Conservation (phyloP, 2,797 vertebrate genomes). For the Triplophysa yarkandensis region DNA sequence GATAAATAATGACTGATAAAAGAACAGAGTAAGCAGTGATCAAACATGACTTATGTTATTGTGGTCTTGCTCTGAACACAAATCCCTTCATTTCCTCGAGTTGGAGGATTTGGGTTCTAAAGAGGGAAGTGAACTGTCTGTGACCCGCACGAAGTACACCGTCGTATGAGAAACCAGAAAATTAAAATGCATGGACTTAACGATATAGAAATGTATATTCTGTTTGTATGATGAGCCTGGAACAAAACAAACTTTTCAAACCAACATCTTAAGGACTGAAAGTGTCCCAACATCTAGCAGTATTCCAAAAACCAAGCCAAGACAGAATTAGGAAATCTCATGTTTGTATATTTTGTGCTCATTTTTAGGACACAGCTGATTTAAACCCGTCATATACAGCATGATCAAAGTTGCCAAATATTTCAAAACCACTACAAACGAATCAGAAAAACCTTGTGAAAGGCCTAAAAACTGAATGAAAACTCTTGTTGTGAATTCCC, state of each 20-base stretch:
- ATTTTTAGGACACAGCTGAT: not conserved
- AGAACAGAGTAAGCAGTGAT: not conserved
- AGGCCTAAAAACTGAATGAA: no score
- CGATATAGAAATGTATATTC: not conserved
- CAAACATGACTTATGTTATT: not conserved
- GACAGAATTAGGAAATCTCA: not conserved
- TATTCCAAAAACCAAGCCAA: not conserved
- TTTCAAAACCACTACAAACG: not conserved
- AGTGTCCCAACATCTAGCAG: no score
- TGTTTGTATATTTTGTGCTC: not conserved
- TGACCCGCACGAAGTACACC: not conserved
- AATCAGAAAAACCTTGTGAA: no score
- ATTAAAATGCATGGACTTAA: not conserved
- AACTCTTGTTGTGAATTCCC: no score
- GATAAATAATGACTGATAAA: not conserved
- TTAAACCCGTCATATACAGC: not conserved
- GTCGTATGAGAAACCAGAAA: constrained; percentile 9
- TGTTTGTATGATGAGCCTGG: not conserved
- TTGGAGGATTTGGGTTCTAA: not conserved
- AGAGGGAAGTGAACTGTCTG: constrained; percentile 24
- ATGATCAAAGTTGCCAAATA: not conserved
- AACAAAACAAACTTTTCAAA: not conserved
- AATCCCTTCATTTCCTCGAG: constrained; percentile 33
- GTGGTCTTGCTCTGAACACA: not conserved
- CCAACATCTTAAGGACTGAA: not conserved